Percentiles rank a stretch among this genome's conserved stretches.
phyloP scores from a whole-genome alignment of 1,140 invertebrate species.

The Linepithema humile region DNA sequence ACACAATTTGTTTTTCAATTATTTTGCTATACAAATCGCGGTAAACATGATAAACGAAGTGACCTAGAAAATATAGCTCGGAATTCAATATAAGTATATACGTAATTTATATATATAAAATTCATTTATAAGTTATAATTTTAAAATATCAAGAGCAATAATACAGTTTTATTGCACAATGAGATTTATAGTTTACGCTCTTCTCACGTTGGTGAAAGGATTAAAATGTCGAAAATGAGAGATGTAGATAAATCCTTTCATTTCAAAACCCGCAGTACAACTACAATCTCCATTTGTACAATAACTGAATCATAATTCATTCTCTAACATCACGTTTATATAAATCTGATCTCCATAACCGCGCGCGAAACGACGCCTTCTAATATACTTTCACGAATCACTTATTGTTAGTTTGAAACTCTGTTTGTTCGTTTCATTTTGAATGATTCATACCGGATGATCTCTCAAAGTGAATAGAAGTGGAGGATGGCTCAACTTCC shows the following conservation, averaged over 20 bases:
- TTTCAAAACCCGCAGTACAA: neutral
- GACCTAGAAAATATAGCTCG: too few species aligned
- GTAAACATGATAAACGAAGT: neutral
- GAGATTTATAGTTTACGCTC: constrained; percentile 14
- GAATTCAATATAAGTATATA: neutral
- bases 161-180: neutral
- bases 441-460: constrained; percentile 9
- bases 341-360: constrained; percentile 27
- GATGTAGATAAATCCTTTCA: constrained; percentile 15
- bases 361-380: constrained; percentile 24
- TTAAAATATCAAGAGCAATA: constrained; percentile 23
- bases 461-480: constrained; percentile 2
- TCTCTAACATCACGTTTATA: constrained; percentile 36
- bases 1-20: neutral
- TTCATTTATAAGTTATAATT: neutral
- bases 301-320: constrained; percentile 44
- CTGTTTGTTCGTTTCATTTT: neutral
- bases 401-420: constrained; percentile 14
- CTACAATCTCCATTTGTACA: constrained; percentile 24
- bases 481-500: neutral
- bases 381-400: constrained; percentile 41
- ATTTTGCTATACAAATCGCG: neutral
- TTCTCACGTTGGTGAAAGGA: constrained; percentile 10
- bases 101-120: neutral
- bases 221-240: constrained; percentile 47